Evolutionary conservation across 2,888 invertebrate genomes (phyloP).

Genomic region (Macrosoma leucophasiata): DNA sequence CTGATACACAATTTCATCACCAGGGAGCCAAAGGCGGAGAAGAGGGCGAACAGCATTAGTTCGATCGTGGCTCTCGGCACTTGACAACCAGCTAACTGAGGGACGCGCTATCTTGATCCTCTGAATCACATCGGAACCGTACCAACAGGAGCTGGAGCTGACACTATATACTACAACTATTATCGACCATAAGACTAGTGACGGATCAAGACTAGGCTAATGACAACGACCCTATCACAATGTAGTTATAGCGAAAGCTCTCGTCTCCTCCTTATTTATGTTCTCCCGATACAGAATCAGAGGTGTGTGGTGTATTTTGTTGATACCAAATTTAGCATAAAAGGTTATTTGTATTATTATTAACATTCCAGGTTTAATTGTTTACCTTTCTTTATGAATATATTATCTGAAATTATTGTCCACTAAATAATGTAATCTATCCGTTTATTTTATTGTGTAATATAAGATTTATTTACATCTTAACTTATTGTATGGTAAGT

Average conservation of each 20-base stretch:
- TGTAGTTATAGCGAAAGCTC: slow-evolving; percentile 33
- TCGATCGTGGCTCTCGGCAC: slow-evolving; percentile 84
- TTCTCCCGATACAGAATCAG: slow-evolving; percentile 41
- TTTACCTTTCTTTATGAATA: slow-evolving; percentile 58
- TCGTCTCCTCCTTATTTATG: slow-evolving; percentile 47
- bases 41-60: slow-evolving; percentile 91
- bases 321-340: slow-evolving; percentile 69
- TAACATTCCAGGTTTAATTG: slow-evolving; percentile 72
- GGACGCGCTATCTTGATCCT: slow-evolving; percentile 66
- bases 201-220: slow-evolving; percentile 45
- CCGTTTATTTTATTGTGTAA: slow-evolving; percentile 67
- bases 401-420: slow-evolving; percentile 57
- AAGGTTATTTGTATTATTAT: slow-evolving; percentile 59
- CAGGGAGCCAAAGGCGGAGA: slow-evolving; percentile 90
- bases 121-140: slow-evolving; percentile 49
- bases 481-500: slow-evolving; percentile 60
- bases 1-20: slow-evolving; percentile 18
- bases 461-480: slow-evolving; percentile 73
- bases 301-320: slow-evolving; percentile 62
- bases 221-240: slow-evolving; percentile 31
- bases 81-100: slow-evolving; percentile 79
- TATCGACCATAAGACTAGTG: slow-evolving; percentile 39
- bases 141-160: slow-evolving; percentile 42
- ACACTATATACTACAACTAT: slow-evolving; percentile 30
- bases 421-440: slow-evolving; percentile 54